These are phyloP conservation scores for Synergus japonicus DNA, from an alignment of 2,888 invertebrate species.

Conservation along the genomic window DNA sequence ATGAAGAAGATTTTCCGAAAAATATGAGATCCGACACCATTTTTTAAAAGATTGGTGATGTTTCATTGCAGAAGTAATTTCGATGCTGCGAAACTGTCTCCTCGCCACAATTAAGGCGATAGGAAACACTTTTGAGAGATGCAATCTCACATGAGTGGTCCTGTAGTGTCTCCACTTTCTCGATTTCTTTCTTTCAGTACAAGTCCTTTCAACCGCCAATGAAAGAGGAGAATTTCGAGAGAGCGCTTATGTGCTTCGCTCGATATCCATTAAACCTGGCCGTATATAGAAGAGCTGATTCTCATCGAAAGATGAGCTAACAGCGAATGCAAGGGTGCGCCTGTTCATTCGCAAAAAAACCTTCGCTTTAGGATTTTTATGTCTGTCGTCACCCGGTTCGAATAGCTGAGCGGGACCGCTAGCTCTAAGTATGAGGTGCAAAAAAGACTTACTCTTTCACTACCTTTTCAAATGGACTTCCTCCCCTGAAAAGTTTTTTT, in stretches of 20 bases:
- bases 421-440: background rate
- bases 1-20: background rate
- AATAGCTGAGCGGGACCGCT: background rate
- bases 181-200: background rate
- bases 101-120: background rate
- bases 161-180: background rate
- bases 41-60: too few relatives aligned
- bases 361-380: background rate
- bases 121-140: background rate
- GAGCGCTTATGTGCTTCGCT: constrained; percentile 20
- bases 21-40: too few relatives aligned
- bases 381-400: background rate
- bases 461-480: constrained; percentile 9
- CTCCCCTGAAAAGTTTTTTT: background rate
- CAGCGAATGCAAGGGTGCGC: constrained; percentile 7
- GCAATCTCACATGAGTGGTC: background rate
- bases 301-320: constrained; percentile 29
- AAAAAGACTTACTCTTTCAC: constrained; percentile 6
- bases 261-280: constrained; percentile 17
- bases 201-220: constrained; percentile 3
- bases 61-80: background rate
- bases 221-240: background rate
- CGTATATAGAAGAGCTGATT: background rate
- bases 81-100: background rate
- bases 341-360: constrained; percentile 17